These are phyloP conservation scores for Cephalopholis sonnerati DNA, from an alignment of 2,113 vertebrate genomes.

Conservation along the genomic window DNA sequence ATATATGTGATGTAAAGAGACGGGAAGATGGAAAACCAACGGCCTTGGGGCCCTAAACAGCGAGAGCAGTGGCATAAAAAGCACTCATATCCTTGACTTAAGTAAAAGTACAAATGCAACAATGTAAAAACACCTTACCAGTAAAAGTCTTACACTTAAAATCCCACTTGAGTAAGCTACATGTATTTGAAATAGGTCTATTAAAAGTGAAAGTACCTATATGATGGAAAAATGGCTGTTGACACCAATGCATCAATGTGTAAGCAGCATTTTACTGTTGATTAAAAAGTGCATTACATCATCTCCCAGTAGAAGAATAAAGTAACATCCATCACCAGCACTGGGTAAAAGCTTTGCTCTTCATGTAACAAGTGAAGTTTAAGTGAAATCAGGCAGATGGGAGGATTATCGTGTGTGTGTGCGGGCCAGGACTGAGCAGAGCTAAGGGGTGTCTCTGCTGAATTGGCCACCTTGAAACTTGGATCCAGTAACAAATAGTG, in stretches of 20 bases:
- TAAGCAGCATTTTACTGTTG: background rate
- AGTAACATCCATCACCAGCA: background rate
- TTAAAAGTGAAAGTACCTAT: too few relatives aligned
- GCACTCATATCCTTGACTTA: too few relatives aligned
- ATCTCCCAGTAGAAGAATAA: background rate
- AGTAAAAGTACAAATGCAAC: too few relatives aligned
- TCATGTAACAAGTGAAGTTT: background rate
- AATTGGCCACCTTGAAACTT: background rate
- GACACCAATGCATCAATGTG: background rate
- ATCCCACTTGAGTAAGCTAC: too few relatives aligned
- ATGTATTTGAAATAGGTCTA: too few relatives aligned
- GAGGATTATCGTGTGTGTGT: background rate
- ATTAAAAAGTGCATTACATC: too few relatives aligned
- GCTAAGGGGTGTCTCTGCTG: background rate
- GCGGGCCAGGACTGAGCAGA: background rate
- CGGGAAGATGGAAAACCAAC: too few relatives aligned
- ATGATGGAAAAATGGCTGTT: background rate
- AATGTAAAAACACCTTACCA: too few relatives aligned
- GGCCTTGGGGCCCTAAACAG: too few relatives aligned
- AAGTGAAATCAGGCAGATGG: background rate
- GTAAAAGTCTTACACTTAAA: too few relatives aligned
- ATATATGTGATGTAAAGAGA: too few relatives aligned
- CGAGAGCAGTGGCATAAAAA: too few relatives aligned
- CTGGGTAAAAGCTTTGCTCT: background rate
- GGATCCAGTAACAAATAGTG: constrained; percentile 2